Conservation (phyloP, 2,888 invertebrate genomes). For the Drosophila neonasuta region DNA sequence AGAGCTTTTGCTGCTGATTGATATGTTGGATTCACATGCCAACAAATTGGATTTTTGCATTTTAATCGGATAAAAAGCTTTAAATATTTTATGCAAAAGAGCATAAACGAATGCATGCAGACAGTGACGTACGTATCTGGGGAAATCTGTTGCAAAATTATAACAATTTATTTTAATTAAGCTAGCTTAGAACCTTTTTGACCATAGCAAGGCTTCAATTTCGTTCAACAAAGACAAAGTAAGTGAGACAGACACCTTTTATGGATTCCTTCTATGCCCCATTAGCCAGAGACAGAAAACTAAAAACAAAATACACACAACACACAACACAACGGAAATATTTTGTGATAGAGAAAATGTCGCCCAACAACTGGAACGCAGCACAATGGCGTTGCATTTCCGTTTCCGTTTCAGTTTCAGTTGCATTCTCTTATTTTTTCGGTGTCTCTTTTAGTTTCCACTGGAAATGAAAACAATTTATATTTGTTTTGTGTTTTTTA, state of each 20-base stretch:
- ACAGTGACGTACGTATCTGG: not conserved
- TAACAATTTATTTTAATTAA: slow-evolving; percentile 46
- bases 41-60: slow-evolving; percentile 72
- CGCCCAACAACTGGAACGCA: slow-evolving; percentile 34
- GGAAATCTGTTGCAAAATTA: slow-evolving; percentile 34
- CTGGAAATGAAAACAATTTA: slow-evolving; percentile 67
- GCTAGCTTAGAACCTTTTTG: slow-evolving; percentile 20
- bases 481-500: slow-evolving; percentile 17
- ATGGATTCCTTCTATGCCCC: slow-evolving; percentile 10
- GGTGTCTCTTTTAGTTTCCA: slow-evolving; percentile 57
- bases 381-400: slow-evolving; percentile 71
- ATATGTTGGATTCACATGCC: slow-evolving; percentile 61
- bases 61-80: slow-evolving; percentile 75
- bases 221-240: not conserved
- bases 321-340: slow-evolving; percentile 58
- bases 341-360: slow-evolving; percentile 53
- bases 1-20: slow-evolving; percentile 53
- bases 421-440: not conserved
- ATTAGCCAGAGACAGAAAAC: slow-evolving; percentile 26
- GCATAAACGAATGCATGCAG: not conserved
- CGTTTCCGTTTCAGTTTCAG: slow-evolving; percentile 58
- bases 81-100: slow-evolving; percentile 37
- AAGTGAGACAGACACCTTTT: slow-evolving; percentile 7
- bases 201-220: not conserved
- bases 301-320: slow-evolving; percentile 42